Evolutionary conservation across 2,888 invertebrate species (phyloP), one percentile per base, ranked within the genome.

Genomic region (Pollenia griseotomentosa): DNA sequence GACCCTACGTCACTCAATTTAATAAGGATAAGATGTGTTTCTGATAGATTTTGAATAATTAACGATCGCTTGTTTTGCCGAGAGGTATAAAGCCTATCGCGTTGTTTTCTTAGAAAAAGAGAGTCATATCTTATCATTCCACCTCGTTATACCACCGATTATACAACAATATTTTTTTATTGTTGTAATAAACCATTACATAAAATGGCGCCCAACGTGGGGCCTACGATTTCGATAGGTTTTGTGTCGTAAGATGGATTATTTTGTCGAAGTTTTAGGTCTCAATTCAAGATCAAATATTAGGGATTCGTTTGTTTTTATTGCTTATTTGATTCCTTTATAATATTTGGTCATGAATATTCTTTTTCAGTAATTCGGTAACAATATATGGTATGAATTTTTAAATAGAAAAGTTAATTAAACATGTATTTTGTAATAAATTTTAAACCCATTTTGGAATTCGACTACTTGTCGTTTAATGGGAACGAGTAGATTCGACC

Each of bases 401-500:
- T 12, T 66, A 19, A 66, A 42, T 40, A 12, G 23, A 14, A 23
- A 7, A 11, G 6, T 23, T 66, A 2, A 2, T 19, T 23, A 0
- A 8, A 46, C 48, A 11, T 46, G 19, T 11, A 19, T 12, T 2
- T 46, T 14, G 46, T 23, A 66, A 66, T 66, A 66, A 66, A 46
- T 66, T 2, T 66, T 66, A 66, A 19, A 66, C 8, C 48, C 48
- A 23, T 23, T 12, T 14, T 66, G 66, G 66, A 66, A 19, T 48
- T 66, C 66, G 66, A 66, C 66, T 46, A 66, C 23, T 48, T 66
- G 66, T 19, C 19, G 5, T 2, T 23, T 23, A 48, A 48, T 12
- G 12, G 48, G 59, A 12, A 19, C 23, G 46, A 23, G 23, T 66
- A 46, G 66, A 66, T 46, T 66, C 66, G 66, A 66, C 46, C 23